phyloP scores from a whole-genome alignment of 2,113 vertebrate genomes.

The Toxotes chatareus region DNA sequence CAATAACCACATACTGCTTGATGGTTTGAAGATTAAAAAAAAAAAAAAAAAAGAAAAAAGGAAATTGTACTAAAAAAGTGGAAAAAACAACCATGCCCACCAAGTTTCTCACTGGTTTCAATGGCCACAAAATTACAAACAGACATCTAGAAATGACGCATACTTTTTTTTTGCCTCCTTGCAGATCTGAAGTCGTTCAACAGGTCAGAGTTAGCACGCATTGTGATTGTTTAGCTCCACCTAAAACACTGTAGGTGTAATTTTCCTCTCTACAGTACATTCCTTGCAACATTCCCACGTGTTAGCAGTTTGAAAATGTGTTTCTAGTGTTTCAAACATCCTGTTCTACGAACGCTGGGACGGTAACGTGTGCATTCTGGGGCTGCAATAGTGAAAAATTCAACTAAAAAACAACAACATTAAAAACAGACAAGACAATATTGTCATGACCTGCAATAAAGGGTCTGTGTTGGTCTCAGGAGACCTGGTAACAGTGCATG shows the following conservation, averaged over 20 bases:
- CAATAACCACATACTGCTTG: slow-evolving; percentile 16
- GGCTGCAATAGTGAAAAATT: neutral
- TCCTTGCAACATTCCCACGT: slow-evolving; percentile 62
- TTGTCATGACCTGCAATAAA: slow-evolving; percentile 40
- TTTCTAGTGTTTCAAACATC: slow-evolving; percentile 74
- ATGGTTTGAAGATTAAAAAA: slow-evolving; percentile 1
- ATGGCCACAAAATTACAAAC: slow-evolving; percentile 41
- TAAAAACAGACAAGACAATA: slow-evolving; percentile 29
- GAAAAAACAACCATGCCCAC: slow-evolving; percentile 35
- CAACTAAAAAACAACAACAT: neutral
- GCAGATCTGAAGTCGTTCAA: slow-evolving; percentile 26
- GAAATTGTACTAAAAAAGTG: slow-evolving; percentile 13
- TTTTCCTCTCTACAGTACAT: slow-evolving; percentile 58
- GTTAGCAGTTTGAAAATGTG: slow-evolving; percentile 52
- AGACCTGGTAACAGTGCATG: slow-evolving; percentile 63
- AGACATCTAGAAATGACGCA: slow-evolving; percentile 1
- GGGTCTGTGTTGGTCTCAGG: slow-evolving; percentile 46
- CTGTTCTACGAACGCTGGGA: slow-evolving; percentile 31
- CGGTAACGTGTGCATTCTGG: slow-evolving; percentile 14
- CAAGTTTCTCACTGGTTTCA: slow-evolving; percentile 13
- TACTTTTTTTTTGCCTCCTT: neutral
- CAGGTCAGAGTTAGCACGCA: slow-evolving; percentile 33
- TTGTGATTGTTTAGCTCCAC: slow-evolving; percentile 48
- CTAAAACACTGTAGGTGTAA: slow-evolving; percentile 46
- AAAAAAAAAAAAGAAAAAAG: neutral